Evolutionary conservation across 2,113 vertebrate genomes (phyloP).

Genomic region (Sisor rabdophorus): DNA sequence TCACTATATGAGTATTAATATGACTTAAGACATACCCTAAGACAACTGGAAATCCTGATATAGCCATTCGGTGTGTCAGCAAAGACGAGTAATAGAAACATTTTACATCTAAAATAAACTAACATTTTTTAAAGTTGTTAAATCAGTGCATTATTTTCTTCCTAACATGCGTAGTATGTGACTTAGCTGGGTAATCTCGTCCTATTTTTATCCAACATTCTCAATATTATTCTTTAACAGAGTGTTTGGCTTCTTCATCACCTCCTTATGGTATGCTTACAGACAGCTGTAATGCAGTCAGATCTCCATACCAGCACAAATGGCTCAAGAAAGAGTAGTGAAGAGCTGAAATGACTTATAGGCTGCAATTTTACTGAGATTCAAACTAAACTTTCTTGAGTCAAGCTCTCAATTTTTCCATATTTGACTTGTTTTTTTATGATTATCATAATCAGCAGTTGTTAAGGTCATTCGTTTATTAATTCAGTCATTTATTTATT

Average conservation of each 20-base stretch:
- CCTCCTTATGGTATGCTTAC: constrained; percentile 78
- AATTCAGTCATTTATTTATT: too few relatives aligned
- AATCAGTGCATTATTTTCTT: not conserved
- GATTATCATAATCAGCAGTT: too few relatives aligned
- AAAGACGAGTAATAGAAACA: not conserved
- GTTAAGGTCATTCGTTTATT: too few relatives aligned
- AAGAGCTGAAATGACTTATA: too few relatives aligned
- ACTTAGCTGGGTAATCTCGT: constrained; percentile 49
- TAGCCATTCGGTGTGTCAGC: not conserved
- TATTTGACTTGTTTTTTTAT: too few relatives aligned
- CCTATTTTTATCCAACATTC: constrained; percentile 90
- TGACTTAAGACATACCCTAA: constrained; percentile 15
- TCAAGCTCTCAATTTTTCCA: too few relatives aligned
- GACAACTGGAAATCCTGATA: constrained; percentile 30
- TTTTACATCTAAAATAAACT: constrained; percentile 18
- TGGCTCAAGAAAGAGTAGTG: constrained; percentile 64
- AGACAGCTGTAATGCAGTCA: constrained; percentile 86
- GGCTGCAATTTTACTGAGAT: too few relatives aligned
- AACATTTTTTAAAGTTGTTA: constrained; percentile 5
- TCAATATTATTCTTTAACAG: constrained; percentile 80
- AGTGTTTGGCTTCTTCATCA: constrained; percentile 81
- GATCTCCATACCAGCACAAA: constrained; percentile 77
- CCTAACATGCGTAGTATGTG: constrained; percentile 7
- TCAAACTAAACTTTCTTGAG: too few relatives aligned
- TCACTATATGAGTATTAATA: constrained; percentile 4